Base-by-base conservation (phyloP, 2,888 invertebrate species). In the Oscheius onirici region DNA sequence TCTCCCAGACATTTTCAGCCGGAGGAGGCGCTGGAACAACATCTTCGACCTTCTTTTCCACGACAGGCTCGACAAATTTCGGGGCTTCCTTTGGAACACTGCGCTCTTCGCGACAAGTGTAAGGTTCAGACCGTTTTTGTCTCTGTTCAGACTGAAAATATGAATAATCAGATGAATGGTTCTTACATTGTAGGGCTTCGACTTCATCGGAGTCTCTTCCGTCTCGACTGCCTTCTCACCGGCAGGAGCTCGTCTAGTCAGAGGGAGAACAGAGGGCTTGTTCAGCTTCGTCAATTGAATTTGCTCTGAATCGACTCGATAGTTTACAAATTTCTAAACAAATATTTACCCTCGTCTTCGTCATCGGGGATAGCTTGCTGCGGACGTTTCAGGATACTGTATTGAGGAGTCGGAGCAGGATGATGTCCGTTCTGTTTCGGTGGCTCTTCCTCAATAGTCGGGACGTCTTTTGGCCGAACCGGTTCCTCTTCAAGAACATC, bases 1-100 rank as follows among this genome's bases (percentile, higher is more conserved):
- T 85, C 51, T 83, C 83, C 86, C 86, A 86, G 5, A 86, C 73
- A 67, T 86, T 86, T 57, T 81, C 84, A 1, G 77, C 61, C n/a
- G 77, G 79, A 11, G 76, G 69, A 40, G 79, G 75, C 0, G 75
- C 76, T 15, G 69, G 69, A 13, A 63, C 51, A 22, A 75, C 57
- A 20, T 79, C 75, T 26, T 76, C 71, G 8, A 46, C 73, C 60
- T 71, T 72, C 57, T 70, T 70, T 13, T 72, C 75, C 20, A 65
- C 44, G 0, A 34, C 28, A 26, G 60, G 70, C 5, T 20, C 57
- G 6, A 40, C 41, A 2, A 41, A 26, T 17, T 65, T 57, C 3
- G 72, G 55, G 22, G 69, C 17, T 11, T 68, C 63, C 26, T 22
- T 51, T 2, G 61, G n/a, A 68, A 40, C 24, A 8, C 41, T 40